phyloP scores from a whole-genome alignment of 2,797 vertebrate genomes.

The Crocodylus rhombifer region DNA sequence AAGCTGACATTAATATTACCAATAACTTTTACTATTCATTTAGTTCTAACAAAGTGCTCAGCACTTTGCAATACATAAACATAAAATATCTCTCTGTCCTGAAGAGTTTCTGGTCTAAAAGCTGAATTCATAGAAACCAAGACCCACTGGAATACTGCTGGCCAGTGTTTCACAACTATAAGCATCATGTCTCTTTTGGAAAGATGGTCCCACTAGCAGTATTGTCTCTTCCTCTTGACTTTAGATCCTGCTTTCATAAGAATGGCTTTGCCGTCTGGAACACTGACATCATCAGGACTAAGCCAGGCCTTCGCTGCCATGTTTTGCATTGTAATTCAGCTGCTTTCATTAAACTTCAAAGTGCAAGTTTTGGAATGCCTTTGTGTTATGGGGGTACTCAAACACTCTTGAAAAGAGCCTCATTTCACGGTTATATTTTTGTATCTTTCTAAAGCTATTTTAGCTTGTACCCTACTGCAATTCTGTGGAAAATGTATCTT shows the following conservation, averaged over 20 bases:
- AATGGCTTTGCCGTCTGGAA: background rate
- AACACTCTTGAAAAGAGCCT: background rate
- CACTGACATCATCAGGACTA: background rate
- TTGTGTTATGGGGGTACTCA: background rate
- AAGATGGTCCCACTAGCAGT: background rate
- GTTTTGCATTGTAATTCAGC: background rate
- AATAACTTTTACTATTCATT: slow-evolving; percentile 26
- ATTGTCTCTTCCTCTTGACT: background rate
- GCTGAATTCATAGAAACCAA: background rate
- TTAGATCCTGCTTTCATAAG: background rate
- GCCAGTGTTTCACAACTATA: background rate
- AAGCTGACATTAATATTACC: background rate
- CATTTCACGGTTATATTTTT: slow-evolving; percentile 10
- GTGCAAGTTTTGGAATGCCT: background rate
- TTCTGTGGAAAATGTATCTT: slow-evolving; percentile 52
- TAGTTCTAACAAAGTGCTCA: background rate
- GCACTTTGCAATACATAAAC: background rate
- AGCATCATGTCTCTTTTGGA: too few species aligned
- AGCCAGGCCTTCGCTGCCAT: accelerated
- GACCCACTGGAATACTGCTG: background rate
- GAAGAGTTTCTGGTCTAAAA: background rate
- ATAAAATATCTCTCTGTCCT: background rate
- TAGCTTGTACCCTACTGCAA: background rate
- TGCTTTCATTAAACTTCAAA: background rate
- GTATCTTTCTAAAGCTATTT: background rate